Evolutionary conservation across 2,113 vertebrate genomes (phyloP).

Genomic region (Pongo abelii): DNA sequence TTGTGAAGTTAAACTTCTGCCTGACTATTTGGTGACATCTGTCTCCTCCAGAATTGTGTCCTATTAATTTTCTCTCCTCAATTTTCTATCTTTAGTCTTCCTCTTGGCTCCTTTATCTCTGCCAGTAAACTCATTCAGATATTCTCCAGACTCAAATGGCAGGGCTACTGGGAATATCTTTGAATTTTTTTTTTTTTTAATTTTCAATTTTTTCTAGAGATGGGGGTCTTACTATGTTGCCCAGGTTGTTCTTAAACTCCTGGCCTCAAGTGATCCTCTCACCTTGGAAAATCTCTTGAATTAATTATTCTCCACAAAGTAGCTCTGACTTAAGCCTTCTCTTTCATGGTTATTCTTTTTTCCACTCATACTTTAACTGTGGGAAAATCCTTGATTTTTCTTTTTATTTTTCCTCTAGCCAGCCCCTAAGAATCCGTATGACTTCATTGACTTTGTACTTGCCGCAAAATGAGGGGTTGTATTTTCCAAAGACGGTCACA

Average conservation of each 20-base stretch:
- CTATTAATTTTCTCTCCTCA: slow-evolving; percentile 35
- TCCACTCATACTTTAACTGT: neutral
- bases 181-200: too few species aligned
- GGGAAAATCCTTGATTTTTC: neutral
- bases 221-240: too few species aligned
- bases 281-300: neutral
- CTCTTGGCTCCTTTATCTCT: slow-evolving; percentile 33
- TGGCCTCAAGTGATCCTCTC: too few species aligned
- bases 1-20: neutral
- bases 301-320: neutral
- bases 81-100: slow-evolving; percentile 14
- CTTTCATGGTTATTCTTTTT: slow-evolving; percentile 2
- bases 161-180: neutral
- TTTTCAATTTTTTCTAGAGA: too few species aligned
- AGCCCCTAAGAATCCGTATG: neutral
- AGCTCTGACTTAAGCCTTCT: neutral
- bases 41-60: slow-evolving; percentile 31
- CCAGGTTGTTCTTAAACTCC: too few species aligned
- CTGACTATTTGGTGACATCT: slow-evolving; percentile 17
- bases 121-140: neutral
- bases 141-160: slow-evolving; percentile 14
- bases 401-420: neutral
- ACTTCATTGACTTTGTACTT: neutral
- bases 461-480: neutral
- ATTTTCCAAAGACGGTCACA: neutral